Percentiles rank a stretch among this genome's conserved stretches.
Conservation (phyloP, 2,113 vertebrate genomes). For the Oplegnathus fasciatus region DNA sequence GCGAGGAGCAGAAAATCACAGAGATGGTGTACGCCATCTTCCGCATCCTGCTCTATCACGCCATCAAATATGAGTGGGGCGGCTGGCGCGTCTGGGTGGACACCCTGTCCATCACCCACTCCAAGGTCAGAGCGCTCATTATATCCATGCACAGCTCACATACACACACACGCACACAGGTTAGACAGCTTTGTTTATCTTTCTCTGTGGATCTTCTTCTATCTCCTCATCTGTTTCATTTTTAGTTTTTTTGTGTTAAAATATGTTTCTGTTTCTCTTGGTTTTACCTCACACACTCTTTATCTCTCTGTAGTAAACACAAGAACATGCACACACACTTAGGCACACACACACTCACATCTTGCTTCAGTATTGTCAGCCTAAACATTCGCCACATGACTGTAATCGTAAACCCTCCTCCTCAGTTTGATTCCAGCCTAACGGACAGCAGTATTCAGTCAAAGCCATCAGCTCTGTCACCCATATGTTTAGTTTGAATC, state of each 20-base stretch:
- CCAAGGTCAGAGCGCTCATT: constrained; percentile 90
- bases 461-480: constrained; percentile 49
- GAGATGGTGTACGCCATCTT: constrained; percentile 99
- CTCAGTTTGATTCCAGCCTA: constrained; percentile 31
- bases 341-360: constrained; percentile 13
- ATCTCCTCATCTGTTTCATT: constrained; percentile 43
- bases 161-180: constrained; percentile 3
- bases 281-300: constrained; percentile 20
- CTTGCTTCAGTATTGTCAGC: constrained; percentile 38
- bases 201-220: constrained; percentile 37
- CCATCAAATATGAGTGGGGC: constrained; percentile 98
- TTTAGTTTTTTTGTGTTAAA: constrained; percentile 1
- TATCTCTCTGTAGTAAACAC: constrained; percentile 39
- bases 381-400: constrained; percentile 41
- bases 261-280: constrained; percentile 16
- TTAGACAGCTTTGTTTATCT: constrained; percentile 48
- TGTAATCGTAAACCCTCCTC: constrained; percentile 43
- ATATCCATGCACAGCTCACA: constrained; percentile 22
- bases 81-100: constrained; percentile 99
- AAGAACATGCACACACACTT: background rate
- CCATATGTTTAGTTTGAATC: constrained; percentile 54
- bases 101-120: constrained; percentile 98
- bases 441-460: constrained; percentile 38
- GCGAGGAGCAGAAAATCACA: constrained; percentile 97
- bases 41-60: constrained; percentile 97